Base-by-base conservation (phyloP, 1,140 invertebrate genomes). In the Dinoponera quadriceps region DNA sequence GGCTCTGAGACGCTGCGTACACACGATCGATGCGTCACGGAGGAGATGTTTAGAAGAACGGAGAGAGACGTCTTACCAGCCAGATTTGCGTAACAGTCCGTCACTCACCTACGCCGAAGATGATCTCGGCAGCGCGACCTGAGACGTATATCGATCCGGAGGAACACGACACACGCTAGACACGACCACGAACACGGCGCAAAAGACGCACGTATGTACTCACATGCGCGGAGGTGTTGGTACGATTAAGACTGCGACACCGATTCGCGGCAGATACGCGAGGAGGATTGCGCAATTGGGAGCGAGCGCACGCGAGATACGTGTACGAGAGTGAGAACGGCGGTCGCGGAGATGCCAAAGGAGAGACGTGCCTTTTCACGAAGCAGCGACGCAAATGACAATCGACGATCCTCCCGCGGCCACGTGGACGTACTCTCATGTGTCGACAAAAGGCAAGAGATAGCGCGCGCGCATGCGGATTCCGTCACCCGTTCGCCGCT, bases 371-470 rank as follows among this genome's bases (percentile, higher is more conserved):
- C 22, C 29, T 48, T n/a, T n/a, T 78, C 51, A n/a, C 20, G 22
- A 44, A 20, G 33, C 20, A 33, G 18, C 51, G 51, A 48, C 25
- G 33, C 33, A 25, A 80, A 20, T 59, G 65, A 80, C 75, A 80
- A 69, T 80, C 51, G 51, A 69, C 75, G 65, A 71, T 78, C 63
- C 33, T 55, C 16, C 22, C 65, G 27, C 65, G 65, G 49, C 75
- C 65, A 80, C 65, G 75, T 80, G 75, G 65, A 29, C 29, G 16
- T 65, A 25, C 51, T 51, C 59, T n/a, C 14, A n/a, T 33, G 14
- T 27, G 62, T 20, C 63, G 18, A 80, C 65, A 80, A 80, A 80
- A 80, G 65, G 71, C 38, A 20, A 69, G 68, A 71, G 29, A 71
- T 33, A n/a, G 20, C 20, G 63, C 18, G 51, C 29, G 22, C 65